Evolutionary conservation across 2,888 invertebrate genomes (phyloP).

Genomic region (Dicyrtoma fusca): DNA sequence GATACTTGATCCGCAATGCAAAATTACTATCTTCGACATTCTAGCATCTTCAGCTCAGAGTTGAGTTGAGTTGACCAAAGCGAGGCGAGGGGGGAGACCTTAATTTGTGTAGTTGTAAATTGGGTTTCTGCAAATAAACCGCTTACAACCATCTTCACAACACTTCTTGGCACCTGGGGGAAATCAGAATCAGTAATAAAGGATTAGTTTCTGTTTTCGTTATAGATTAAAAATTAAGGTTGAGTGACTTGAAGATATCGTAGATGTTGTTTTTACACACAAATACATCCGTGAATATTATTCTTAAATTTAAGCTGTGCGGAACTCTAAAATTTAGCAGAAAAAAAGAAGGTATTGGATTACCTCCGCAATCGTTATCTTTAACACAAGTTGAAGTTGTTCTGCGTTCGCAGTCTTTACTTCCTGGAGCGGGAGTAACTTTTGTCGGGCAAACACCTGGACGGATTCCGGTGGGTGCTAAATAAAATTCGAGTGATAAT

Average conservation of each 20-base stretch:
- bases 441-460: constrained; percentile 53
- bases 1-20: no score
- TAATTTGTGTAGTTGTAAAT: constrained; percentile 50
- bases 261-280: no score
- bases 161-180: constrained; percentile 54
- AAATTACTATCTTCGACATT: no score
- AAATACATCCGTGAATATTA: neutral
- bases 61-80: no score
- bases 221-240: no score
- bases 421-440: constrained; percentile 52
- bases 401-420: constrained; percentile 44
- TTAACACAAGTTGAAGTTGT: constrained; percentile 38
- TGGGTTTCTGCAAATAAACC: constrained; percentile 46
- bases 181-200: no score
- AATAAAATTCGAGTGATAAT: constrained; percentile 22
- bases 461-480: constrained; percentile 44
- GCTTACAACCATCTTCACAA: constrained; percentile 50
- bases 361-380: constrained; percentile 50
- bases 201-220: no score
- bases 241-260: no score
- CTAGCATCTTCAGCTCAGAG: no score
- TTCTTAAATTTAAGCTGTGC: no score
- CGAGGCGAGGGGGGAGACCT: no score
- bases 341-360: neutral
- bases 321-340: no score